Conservation (phyloP, 64 coral and sea anemone species). For the Orbicella faveolata region DNA sequence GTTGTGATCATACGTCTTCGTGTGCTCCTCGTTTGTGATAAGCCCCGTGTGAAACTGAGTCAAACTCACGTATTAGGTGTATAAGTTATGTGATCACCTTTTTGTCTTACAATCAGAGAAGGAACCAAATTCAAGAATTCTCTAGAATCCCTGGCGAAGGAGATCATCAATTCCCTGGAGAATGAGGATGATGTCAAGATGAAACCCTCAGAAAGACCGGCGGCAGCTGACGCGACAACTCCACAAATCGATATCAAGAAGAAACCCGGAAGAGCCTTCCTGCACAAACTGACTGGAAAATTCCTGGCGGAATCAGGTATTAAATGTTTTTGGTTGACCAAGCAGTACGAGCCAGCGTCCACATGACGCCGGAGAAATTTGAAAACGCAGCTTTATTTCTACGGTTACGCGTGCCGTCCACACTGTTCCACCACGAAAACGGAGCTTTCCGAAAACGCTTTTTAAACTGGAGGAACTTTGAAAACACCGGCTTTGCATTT, state of each 20-base stretch:
- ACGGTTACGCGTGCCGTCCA: too few relatives aligned
- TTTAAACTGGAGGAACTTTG: too few relatives aligned
- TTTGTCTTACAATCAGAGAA: slow-evolving; percentile 27
- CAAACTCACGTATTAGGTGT: too few relatives aligned
- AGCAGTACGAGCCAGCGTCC: background rate
- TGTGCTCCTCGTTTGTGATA: too few relatives aligned
- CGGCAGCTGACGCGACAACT: background rate
- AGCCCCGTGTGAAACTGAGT: too few relatives aligned
- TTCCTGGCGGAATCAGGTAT: slow-evolving; percentile 85
- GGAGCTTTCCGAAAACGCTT: too few relatives aligned
- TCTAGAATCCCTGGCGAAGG: slow-evolving; percentile 69
- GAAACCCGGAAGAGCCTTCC: slow-evolving; percentile 86
- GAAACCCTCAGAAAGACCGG: slow-evolving; percentile 4
- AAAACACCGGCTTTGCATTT: too few relatives aligned
- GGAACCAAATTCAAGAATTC: slow-evolving; percentile 54
- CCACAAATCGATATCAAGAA: slow-evolving; percentile 41
- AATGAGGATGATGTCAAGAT: slow-evolving; percentile 48
- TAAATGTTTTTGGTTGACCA: background rate
- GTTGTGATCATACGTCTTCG: too few relatives aligned
- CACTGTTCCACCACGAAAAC: too few relatives aligned
- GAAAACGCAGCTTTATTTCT: too few relatives aligned
- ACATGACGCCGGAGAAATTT: too few relatives aligned
- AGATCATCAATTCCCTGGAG: slow-evolving; percentile 61
- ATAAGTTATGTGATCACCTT: background rate
- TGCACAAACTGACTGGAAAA: slow-evolving; percentile 69